phyloP scores from a whole-genome alignment of 2,888 invertebrate species.

The Opisthograptis luteolata region DNA sequence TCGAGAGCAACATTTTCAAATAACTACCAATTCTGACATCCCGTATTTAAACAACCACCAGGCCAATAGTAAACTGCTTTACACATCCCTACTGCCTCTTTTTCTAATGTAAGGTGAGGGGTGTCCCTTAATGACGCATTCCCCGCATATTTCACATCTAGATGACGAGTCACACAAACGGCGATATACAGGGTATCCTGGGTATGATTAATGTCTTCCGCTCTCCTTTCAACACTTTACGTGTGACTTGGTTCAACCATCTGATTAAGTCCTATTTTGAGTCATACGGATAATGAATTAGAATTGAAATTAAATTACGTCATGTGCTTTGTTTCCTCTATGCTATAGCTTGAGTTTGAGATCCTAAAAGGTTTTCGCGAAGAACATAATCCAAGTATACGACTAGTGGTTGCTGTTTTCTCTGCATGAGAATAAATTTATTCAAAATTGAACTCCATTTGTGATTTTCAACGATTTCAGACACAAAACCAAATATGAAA shows the following conservation, averaged over 20 bases:
- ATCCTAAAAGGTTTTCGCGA: too few species aligned
- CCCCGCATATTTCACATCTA: constrained; percentile 56
- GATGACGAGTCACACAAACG: constrained; percentile 35
- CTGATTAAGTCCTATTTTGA: constrained; percentile 17
- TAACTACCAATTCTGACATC: too few species aligned
- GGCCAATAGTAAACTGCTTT: too few species aligned
- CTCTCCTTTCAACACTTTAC: constrained; percentile 59
- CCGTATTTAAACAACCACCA: too few species aligned
- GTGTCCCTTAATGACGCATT: constrained; percentile 74
- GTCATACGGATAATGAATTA: background rate
- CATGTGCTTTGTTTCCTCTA: background rate
- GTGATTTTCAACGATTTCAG: too few species aligned
- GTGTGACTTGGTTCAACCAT: constrained; percentile 33
- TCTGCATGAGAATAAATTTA: too few species aligned
- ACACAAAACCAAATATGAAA: too few species aligned
- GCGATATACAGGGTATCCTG: constrained; percentile 55
- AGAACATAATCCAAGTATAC: too few species aligned
- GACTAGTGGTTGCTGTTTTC: too few species aligned
- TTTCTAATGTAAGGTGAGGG: constrained; percentile 48
- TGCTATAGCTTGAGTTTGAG: background rate
- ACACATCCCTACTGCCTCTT: constrained; percentile 10
- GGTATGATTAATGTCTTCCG: constrained; percentile 76
- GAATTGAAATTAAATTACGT: background rate
- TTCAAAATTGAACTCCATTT: too few species aligned
- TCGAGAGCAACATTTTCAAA: too few species aligned